Base-by-base conservation (phyloP, 2,113 vertebrate genomes). In the Syngnathus scovelli region DNA sequence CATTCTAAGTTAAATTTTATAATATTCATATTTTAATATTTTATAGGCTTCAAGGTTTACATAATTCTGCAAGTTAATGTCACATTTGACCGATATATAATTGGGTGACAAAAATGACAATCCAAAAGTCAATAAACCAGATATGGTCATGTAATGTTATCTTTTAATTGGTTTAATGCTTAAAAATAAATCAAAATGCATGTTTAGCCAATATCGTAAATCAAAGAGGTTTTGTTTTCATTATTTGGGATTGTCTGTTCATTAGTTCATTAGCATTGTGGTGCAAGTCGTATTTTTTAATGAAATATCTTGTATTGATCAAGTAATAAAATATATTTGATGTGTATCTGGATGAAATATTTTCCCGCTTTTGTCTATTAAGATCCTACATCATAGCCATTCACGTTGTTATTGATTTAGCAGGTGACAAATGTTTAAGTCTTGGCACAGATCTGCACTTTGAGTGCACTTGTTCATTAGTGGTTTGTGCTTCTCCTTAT, bases 391-490 rank as follows among this genome's bases (percentile, higher is more conserved):
- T 58, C 27, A 58, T 33, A 15, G 55, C 55, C 27, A 36, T 58
- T 58, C 6, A 58, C 36, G 36, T 58, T 36, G 11, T 36, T 58
- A 58, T 58, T 58, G 27, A 58, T 58, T 58, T 36, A 36, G 15
- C 55, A 36, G 23, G 27, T 58, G 55, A 56, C 55, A 56, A 56
- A 56, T 58, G 55, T 58, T 36, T 36, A 7, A 36, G 15, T 36
- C 55, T 58, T 36, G 55, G 55, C 55, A 33, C 55, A 16, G 55
- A 33, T 16, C 27, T 36, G 27, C 55, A 58, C 55, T 58, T 58
- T 58, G 55, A 58, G 27, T 58, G 55, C 27, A 36, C 55, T 58
- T 58, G 55, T 58, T 58, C 27, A 58, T 36, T 58, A 58, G 23
- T 36, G 55, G 5, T 56, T 23, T 12, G 16, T 56, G 27, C 27